These are phyloP conservation scores for Salmo trutta DNA, from an alignment of 2,797 vertebrate genomes.

Conservation along the genomic window DNA sequence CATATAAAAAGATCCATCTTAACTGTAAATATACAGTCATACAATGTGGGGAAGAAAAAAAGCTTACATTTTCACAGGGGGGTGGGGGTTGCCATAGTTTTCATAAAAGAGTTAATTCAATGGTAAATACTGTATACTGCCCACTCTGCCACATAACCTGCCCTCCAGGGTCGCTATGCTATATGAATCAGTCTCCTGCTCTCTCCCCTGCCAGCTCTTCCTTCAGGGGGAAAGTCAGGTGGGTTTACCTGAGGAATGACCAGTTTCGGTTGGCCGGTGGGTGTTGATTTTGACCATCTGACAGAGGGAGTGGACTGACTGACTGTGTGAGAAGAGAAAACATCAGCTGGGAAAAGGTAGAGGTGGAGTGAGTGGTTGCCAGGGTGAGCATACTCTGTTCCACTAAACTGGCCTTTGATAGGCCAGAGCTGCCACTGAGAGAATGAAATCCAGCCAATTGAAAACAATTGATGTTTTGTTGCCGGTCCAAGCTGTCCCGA, in stretches of 20 bases:
- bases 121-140: too few relatives aligned
- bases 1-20: not conserved
- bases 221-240: not conserved
- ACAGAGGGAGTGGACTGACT: constrained; percentile 38
- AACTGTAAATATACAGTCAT: not conserved
- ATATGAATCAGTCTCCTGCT: not conserved
- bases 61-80: too few relatives aligned
- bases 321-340: constrained; percentile 41
- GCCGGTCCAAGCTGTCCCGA: constrained; percentile 70
- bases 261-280: constrained; percentile 43
- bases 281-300: constrained; percentile 58
- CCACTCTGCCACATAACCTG: not conserved
- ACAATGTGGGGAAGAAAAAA: not conserved
- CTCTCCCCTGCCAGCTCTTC: not conserved
- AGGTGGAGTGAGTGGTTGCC: constrained; percentile 67
- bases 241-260: constrained; percentile 37
- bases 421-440: constrained; percentile 56
- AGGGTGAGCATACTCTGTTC: constrained; percentile 64
- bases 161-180: too few relatives aligned
- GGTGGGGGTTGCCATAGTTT: not conserved
- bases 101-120: too few relatives aligned
- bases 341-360: constrained; percentile 61
- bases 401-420: constrained; percentile 67
- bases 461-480: constrained; percentile 80
- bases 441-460: constrained; percentile 76